A percentile compares a stretch with the other conserved stretches of the same genome.
Conservation (phyloP, 2,797 vertebrate genomes). For the Erethizon dorsatum region DNA sequence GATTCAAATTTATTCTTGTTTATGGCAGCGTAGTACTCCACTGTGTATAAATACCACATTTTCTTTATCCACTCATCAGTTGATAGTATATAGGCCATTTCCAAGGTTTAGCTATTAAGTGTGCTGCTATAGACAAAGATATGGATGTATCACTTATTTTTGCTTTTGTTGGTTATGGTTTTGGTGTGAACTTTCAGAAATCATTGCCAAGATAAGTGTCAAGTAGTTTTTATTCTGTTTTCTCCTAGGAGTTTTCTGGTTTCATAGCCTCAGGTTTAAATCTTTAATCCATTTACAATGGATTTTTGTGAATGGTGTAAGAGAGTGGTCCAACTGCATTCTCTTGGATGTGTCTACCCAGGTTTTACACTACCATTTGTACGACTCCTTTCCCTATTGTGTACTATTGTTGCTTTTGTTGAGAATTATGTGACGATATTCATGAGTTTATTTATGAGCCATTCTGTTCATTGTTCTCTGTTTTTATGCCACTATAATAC, state of each 20-base stretch:
- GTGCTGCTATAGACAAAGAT: background rate
- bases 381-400: background rate
- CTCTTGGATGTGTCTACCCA: background rate
- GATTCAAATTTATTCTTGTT: background rate
- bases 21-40: background rate
- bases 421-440: background rate
- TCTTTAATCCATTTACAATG: background rate
- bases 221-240: background rate
- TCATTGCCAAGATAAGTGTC: background rate
- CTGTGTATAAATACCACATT: background rate
- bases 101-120: background rate
- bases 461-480: background rate
- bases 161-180: background rate
- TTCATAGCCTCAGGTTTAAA: background rate
- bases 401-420: background rate
- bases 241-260: background rate
- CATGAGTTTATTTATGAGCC: too few species aligned
- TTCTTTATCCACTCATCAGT: background rate
- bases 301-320: background rate
- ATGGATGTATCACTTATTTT: background rate
- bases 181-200: background rate
- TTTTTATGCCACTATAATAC: background rate
- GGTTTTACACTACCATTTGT: background rate
- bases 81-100: background rate
- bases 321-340: background rate